Evolutionary conservation across 2,888 invertebrate species (phyloP), one percentile per base, ranked within the genome.

Genomic region (Meiosimyza platycephala): DNA sequence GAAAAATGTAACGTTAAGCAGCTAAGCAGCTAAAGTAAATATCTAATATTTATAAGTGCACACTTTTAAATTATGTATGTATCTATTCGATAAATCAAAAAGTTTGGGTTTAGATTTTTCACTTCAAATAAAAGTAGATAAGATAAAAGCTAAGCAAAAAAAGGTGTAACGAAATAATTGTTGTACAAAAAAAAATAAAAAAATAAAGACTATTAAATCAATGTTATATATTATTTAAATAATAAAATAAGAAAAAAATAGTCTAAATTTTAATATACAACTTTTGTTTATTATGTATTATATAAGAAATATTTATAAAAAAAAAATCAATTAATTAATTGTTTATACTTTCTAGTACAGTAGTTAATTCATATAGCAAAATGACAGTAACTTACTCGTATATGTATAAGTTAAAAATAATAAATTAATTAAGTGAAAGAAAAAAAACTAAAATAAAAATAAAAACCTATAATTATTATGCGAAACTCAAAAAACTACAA

Each of bases 51-150:
- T 40, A 40, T 40, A 40, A 40, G 40, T 7, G 40, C 40, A 40
- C 40, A 40, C 40, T 40, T 40, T 40, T 0, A 40, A 40, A 40
- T 40, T 1, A 40, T 40, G 40, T 40, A 40, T 40, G 6, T 40
- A 40, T 40, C 9, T 40, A 40, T 40, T 40, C 9, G 40, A 40
- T 40, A 40, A 40, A 9, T 9, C 9, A 40, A 40, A 40, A 40
- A 40, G 9, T 55, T 18, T 66, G 52, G 54, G 54, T 66, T 65
- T 66, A 66, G 66, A 66, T 66, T 66, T 66, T 55, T 54, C 66
- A 66, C 54, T 66, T 55, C 2, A 28, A n/a, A 15, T 33, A 60
- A 6, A 60, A 28, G 11, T 3, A 40, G 40, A 28, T 47, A 12
- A 62, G 16, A 60, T 57, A 7, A 18, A 28, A 57, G 9, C 5